Evolutionary conservation across 2,888 invertebrate species (phyloP).

Genomic region (Morpho achilles): DNA sequence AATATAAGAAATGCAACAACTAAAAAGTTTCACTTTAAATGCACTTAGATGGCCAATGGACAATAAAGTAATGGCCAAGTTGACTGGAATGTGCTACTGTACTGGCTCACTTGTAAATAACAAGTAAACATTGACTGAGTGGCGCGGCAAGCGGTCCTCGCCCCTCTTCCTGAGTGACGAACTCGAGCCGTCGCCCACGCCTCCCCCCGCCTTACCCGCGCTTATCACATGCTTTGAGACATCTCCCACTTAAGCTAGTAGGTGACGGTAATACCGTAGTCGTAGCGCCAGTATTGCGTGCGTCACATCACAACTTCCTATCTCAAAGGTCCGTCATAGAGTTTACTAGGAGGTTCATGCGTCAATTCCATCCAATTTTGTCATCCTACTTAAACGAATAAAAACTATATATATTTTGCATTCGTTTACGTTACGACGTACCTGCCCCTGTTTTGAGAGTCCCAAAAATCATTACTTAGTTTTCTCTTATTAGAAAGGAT

Average conservation of each 20-base stretch:
- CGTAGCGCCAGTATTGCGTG: slow-evolving; percentile 48
- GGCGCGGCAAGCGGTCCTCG: slow-evolving; percentile 28
- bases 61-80: slow-evolving; percentile 44
- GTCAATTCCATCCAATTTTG: slow-evolving; percentile 46
- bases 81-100: slow-evolving; percentile 71
- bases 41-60: slow-evolving; percentile 52
- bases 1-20: slow-evolving; percentile 52
- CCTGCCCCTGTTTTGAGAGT: slow-evolving; percentile 69
- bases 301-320: slow-evolving; percentile 43
- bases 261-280: slow-evolving; percentile 37
- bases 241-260: slow-evolving; percentile 37
- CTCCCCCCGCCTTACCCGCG: slow-evolving; percentile 36
- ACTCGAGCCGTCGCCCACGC: slow-evolving; percentile 48
- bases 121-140: slow-evolving; percentile 63
- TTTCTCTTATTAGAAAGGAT: slow-evolving; percentile 83
- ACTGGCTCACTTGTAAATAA: slow-evolving; percentile 65
- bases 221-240: slow-evolving; percentile 37
- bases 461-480: slow-evolving; percentile 59
- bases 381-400: slow-evolving; percentile 42
- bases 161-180: slow-evolving; percentile 61
- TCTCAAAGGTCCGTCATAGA: slow-evolving; percentile 38
- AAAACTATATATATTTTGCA: slow-evolving; percentile 52
- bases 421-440: slow-evolving; percentile 50
- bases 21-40: slow-evolving; percentile 60
- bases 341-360: slow-evolving; percentile 41